A percentile compares a stretch with the other conserved stretches of the same genome.
Conservation (phyloP, 2,113 vertebrate species). For the Oplegnathus fasciatus region DNA sequence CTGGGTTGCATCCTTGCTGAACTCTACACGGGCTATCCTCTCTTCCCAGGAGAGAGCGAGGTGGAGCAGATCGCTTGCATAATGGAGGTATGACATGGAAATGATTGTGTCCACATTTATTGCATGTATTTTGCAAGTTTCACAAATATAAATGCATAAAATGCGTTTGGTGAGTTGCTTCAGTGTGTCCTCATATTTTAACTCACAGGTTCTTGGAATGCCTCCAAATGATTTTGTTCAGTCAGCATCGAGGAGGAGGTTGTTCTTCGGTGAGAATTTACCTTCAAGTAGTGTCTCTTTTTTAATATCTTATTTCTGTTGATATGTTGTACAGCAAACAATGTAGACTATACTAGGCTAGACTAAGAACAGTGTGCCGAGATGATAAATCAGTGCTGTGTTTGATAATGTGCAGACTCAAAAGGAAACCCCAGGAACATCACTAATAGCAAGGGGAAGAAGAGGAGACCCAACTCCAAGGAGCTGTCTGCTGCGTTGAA, state of each 20-base stretch:
- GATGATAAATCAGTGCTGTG: background rate
- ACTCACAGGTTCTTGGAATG: conserved; percentile 91
- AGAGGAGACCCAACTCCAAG: conserved; percentile 90
- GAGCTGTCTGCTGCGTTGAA: conserved; percentile 89
- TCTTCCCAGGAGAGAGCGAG: conserved; percentile 95
- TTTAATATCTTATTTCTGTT: background rate
- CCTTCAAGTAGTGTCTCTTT: background rate
- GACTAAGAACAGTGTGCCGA: background rate
- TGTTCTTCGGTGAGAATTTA: conserved; percentile 90
- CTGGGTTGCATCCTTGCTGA: conserved; percentile 95
- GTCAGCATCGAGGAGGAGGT: conserved; percentile 88
- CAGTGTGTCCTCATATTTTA: conserved; percentile 7
- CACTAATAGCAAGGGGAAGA: conserved; percentile 92
- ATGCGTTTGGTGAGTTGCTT: background rate
- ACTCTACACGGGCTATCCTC: conserved; percentile 91
- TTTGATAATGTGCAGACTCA: conserved; percentile 85
- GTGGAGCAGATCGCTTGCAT: conserved; percentile 95
- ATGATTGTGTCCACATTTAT: background rate
- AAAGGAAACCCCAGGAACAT: conserved; percentile 91
- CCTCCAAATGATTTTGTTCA: conserved; percentile 91
- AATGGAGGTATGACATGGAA: conserved; percentile 89
- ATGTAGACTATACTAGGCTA: too few relatives aligned
- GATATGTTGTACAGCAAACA: background rate
- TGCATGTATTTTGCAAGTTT: background rate
- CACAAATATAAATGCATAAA: background rate